These are phyloP conservation scores for Odocoileus virginianus DNA, from an alignment of 2,113 vertebrate genomes.

Conservation along the genomic window DNA sequence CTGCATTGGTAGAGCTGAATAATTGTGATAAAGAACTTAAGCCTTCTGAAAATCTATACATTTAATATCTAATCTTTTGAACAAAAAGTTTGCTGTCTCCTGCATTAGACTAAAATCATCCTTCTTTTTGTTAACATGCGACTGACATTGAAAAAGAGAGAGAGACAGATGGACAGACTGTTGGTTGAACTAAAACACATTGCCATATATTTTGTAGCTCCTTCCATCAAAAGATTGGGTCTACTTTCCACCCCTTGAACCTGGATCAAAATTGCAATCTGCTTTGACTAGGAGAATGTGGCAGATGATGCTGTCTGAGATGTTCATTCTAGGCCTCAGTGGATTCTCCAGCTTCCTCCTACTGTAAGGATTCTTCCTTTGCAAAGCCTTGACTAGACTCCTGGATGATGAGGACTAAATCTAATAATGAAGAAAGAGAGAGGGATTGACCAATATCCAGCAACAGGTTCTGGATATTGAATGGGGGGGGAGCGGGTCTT, in stretches of 20 bases:
- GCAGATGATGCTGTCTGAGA: background rate
- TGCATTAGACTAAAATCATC: background rate
- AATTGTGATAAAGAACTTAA: background rate
- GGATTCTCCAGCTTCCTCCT: background rate
- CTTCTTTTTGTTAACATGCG: background rate
- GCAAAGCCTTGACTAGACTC: background rate
- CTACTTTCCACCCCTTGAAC: background rate
- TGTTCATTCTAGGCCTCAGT: background rate
- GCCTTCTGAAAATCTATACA: background rate
- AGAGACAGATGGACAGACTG: background rate
- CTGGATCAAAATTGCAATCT: background rate
- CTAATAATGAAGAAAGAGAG: background rate
- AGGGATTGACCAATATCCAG: background rate
- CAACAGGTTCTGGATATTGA: background rate
- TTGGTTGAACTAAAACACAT: background rate
- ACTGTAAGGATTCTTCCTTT: background rate
- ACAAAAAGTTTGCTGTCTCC: background rate
- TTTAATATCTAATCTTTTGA: background rate
- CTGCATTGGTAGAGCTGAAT: background rate
- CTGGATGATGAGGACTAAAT: background rate
- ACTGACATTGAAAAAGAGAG: background rate
- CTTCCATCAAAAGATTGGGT: background rate
- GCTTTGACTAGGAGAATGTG: background rate
- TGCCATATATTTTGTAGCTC: background rate
- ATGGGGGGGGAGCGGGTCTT: fast-evolving